Conservation (phyloP, 2,888 invertebrate genomes). For the Alloplasta piceator region DNA sequence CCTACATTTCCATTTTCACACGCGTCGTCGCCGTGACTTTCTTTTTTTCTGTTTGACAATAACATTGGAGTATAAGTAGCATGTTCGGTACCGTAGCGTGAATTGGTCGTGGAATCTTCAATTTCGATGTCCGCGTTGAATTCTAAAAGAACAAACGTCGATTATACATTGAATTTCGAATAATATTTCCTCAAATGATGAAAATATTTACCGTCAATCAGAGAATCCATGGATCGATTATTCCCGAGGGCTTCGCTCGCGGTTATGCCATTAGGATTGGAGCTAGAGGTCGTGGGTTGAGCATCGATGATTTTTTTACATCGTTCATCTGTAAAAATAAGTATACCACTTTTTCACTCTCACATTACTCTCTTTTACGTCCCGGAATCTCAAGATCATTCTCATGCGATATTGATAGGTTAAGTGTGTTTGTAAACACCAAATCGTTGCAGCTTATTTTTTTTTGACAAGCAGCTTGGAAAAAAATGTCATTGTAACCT, state of each 20-base stretch:
- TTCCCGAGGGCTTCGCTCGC: constrained; percentile 47
- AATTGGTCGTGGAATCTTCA: constrained; percentile 42
- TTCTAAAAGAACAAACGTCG: constrained; percentile 20
- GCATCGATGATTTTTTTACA: constrained; percentile 16
- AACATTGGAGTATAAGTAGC: constrained; percentile 41
- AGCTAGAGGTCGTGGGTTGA: constrained; percentile 16
- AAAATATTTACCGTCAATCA: constrained; percentile 41
- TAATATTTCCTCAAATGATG: too few species aligned
- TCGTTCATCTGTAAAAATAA: constrained; percentile 31
- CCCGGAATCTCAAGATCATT: neutral
- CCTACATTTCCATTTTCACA: constrained; percentile 40
- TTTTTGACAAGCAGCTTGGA: neutral
- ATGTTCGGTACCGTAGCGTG: constrained; percentile 5
- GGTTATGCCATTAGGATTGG: constrained; percentile 48
- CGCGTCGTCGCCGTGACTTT: neutral
- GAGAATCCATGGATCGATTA: constrained; percentile 48
- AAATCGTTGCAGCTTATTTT: neutral
- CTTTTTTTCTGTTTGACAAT: constrained; percentile 18
- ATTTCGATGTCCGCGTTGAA: constrained; percentile 46
- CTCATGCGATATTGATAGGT: constrained; percentile 42
- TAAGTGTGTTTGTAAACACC: constrained; percentile 56
- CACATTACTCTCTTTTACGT: constrained; percentile 3
- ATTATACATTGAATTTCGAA: neutral
- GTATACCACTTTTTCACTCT: neutral
- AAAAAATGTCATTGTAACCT: constrained; percentile 48